Evolutionary conservation across 35 echinoderm and acorn worm genomes (phyloP), one percentile per base, ranked within the genome.

Genomic region (Patiria miniata): DNA sequence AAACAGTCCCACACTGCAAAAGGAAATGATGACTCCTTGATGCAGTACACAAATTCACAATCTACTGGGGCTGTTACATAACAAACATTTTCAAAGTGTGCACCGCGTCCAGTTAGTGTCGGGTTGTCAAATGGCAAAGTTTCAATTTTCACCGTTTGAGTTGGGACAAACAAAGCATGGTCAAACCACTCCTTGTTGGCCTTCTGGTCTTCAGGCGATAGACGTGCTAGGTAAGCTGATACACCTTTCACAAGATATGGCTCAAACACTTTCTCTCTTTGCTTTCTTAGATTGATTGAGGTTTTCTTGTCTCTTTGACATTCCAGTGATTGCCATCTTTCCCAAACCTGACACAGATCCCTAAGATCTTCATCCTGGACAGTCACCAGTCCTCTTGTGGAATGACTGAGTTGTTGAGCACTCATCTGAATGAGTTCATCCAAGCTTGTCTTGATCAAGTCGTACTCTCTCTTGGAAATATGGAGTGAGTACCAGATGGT

Each of bases 1-100:
- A 92, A 39, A 53, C 81, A 92, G 51, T 92, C 90, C 90, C 90
- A 92, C 17, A 51, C 81, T 39, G 58, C 52, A 36, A 83, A 92
- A 54, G 90, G 85, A 2, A 83, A 58, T 34, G 58, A 39, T 52
- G 82, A 21, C 1, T 47, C 79, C 17, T 22, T 40, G 17, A 92
- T 80, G 60, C 90, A 92, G 28, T 87, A 92, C 30, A 59, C 44
- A 42, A 87, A 92, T 16, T 33, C 18, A n/a, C 39, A 73, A 32
- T 42, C 52, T 30, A 18, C 78, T 59, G 40, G 60, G 15, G 44
- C 51, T 39, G 15, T 82, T 36, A 9, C 18, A n/a, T 33, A 17
- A 21, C 40, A 21, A n/a, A 14, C 53, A 34, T 59, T 37, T 7
- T 60, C 36, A 73, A 34, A 26, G 8, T 58, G 1, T 51, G 39